These are phyloP conservation scores for Episyrphus balteatus DNA, from an alignment of 1,140 invertebrate species.

Conservation along the genomic window DNA sequence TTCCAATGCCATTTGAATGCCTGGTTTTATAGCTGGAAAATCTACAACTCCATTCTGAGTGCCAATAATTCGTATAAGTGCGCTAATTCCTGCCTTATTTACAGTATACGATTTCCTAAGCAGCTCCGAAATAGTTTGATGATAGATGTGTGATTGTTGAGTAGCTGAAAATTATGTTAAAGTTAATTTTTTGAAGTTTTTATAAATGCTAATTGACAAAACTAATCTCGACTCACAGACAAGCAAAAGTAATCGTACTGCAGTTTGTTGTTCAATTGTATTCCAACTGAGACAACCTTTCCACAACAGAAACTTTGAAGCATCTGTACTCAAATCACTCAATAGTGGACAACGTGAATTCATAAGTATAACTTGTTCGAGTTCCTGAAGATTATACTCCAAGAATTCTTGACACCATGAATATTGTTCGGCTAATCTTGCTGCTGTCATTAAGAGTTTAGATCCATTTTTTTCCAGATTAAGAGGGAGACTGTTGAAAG, in stretches of 20 bases:
- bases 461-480: conserved; percentile 24
- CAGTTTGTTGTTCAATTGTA: conserved; percentile 38
- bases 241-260: conserved; percentile 35
- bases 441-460: conserved; percentile 21
- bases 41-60: conserved; percentile 37
- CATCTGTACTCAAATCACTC: conserved; percentile 23
- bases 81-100: conserved; percentile 34
- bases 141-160: conserved; percentile 30
- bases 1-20: conserved; percentile 38
- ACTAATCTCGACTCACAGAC: conserved; percentile 21
- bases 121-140: conserved; percentile 32
- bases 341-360: conserved; percentile 25
- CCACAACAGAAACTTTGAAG: conserved; percentile 31
- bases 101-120: conserved; percentile 20
- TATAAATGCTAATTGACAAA: no score
- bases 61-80: conserved; percentile 39
- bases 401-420: conserved; percentile 39
- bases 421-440: conserved; percentile 24
- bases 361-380: conserved; percentile 29
- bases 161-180: conserved; percentile 15
- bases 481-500: conserved; percentile 26
- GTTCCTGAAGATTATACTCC: conserved; percentile 41
- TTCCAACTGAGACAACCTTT: conserved; percentile 27
- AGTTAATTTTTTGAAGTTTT: not conserved
- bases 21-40: conserved; percentile 39